Percentiles rank a stretch among this genome's conserved stretches.
Conservation (phyloP, 1,140 invertebrate species). For the Eciton burchellii region DNA sequence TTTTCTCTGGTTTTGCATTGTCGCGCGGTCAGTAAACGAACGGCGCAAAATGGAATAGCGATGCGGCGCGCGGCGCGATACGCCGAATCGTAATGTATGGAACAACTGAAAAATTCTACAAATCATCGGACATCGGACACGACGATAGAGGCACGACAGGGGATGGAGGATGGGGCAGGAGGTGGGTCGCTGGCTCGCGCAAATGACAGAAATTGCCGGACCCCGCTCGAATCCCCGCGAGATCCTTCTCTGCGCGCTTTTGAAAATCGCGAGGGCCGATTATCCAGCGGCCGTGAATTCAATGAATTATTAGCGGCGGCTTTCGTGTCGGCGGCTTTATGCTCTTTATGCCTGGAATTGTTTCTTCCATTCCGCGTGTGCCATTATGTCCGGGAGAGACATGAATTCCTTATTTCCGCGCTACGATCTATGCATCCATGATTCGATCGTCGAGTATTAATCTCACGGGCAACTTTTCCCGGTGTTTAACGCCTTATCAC, state of each 20-base stretch:
- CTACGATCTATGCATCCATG: background rate
- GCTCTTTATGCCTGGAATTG: background rate
- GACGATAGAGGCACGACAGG: too few species aligned
- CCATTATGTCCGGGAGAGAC: too few species aligned
- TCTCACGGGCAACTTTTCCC: background rate
- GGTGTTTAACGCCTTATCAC: background rate
- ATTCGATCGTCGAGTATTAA: background rate
- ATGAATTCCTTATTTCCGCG: background rate
- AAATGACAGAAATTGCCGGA: too few species aligned
- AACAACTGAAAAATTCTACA: slow-evolving; percentile 24
- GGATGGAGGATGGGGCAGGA: background rate
- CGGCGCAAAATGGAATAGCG: slow-evolving; percentile 26
- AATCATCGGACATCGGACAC: slow-evolving; percentile 30
- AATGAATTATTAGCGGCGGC: background rate
- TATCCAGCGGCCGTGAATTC: too few species aligned
- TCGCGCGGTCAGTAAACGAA: slow-evolving; percentile 21
- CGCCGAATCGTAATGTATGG: background rate
- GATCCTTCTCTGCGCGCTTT: too few species aligned
- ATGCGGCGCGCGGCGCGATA: slow-evolving; percentile 26
- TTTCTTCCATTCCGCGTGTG: too few species aligned
- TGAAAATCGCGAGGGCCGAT: too few species aligned
- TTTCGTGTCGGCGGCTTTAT: too few species aligned
- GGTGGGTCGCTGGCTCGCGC: too few species aligned
- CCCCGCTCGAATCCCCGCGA: too few species aligned
- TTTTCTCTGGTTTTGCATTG: slow-evolving; percentile 49